These are phyloP conservation scores for Pasiphila rectangulata DNA, from an alignment of 2,888 invertebrate genomes.

Conservation along the genomic window DNA sequence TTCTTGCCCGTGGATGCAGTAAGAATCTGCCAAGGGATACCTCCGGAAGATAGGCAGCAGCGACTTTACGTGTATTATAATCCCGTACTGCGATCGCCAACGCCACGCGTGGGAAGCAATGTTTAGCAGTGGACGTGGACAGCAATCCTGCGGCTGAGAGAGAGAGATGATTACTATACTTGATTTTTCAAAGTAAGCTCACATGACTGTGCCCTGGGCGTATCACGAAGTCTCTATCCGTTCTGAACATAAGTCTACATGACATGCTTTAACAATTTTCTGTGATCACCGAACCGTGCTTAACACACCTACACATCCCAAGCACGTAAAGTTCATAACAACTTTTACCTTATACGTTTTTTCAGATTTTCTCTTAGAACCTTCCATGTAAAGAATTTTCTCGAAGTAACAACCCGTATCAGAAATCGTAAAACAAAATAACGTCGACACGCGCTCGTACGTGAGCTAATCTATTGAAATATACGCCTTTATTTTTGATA, in stretches of 20 bases:
- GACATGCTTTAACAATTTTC: not conserved
- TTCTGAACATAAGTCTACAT: no score
- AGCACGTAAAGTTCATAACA: constrained; percentile 1
- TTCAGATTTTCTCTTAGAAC: constrained; percentile 4
- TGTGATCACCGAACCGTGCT: not conserved
- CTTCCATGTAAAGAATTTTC: constrained; percentile 12
- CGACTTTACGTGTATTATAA: no score
- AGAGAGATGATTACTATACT: no score
- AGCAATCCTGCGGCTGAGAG: no score
- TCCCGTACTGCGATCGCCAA: no score
- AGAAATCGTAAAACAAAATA: constrained; percentile 33
- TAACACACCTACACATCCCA: not conserved
- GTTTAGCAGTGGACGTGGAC: no score
- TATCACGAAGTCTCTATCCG: no score
- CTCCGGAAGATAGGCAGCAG: no score
- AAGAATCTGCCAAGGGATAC: no score
- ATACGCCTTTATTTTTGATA: constrained; percentile 30
- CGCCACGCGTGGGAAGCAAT: no score
- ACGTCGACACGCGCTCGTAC: constrained; percentile 38
- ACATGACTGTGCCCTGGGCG: not conserved
- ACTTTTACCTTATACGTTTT: constrained; percentile 6
- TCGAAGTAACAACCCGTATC: constrained; percentile 27
- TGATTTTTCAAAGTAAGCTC: no score
- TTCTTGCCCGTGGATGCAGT: no score
- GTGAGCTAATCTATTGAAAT: constrained; percentile 51